Evolutionary conservation across 2,888 invertebrate species (phyloP).

Genomic region (Diplolepis rosae): DNA sequence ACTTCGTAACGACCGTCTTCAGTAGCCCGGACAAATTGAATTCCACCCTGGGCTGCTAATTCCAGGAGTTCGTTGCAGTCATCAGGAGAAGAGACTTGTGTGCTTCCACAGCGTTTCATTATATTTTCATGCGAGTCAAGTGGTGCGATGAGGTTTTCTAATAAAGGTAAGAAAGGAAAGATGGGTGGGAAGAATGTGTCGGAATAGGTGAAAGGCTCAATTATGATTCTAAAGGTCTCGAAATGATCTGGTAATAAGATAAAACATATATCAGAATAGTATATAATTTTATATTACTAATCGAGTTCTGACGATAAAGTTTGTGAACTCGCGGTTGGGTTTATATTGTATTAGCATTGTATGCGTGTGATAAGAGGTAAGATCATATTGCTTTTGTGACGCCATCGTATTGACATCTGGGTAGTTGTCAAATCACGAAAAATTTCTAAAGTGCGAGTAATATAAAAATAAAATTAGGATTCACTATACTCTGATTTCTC

Average conservation of each 20-base stretch:
- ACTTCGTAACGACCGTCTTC: slow-evolving; percentile 73
- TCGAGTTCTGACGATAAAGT: no score
- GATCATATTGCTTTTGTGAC: no score
- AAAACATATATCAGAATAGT: neutral
- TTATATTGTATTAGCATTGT: no score
- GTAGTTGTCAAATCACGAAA: no score
- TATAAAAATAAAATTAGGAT: no score
- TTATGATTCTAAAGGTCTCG: neutral
- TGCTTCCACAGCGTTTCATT: slow-evolving; percentile 37
- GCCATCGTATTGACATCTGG: no score
- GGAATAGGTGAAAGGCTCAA: slow-evolving; percentile 3
- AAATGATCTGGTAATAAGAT: neutral
- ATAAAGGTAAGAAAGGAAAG: slow-evolving; percentile 38
- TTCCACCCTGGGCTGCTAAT: slow-evolving; percentile 70
- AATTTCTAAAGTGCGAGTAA: no score
- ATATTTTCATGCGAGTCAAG: slow-evolving; percentile 41
- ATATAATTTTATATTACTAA: no score
- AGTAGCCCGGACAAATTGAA: slow-evolving; percentile 72
- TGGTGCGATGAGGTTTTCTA: slow-evolving; percentile 46
- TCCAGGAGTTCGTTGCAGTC: slow-evolving; percentile 70
- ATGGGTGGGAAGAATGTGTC: slow-evolving; percentile 30
- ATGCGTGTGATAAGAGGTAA: no score
- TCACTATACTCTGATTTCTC: no score
- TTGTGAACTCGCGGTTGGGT: no score
- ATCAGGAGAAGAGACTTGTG: slow-evolving; percentile 52